Percentiles rank a stretch among this genome's conserved stretches.
Evolutionary conservation across 2,797 vertebrate species (phyloP).

Genomic region (Macrochelys suwanniensis): DNA sequence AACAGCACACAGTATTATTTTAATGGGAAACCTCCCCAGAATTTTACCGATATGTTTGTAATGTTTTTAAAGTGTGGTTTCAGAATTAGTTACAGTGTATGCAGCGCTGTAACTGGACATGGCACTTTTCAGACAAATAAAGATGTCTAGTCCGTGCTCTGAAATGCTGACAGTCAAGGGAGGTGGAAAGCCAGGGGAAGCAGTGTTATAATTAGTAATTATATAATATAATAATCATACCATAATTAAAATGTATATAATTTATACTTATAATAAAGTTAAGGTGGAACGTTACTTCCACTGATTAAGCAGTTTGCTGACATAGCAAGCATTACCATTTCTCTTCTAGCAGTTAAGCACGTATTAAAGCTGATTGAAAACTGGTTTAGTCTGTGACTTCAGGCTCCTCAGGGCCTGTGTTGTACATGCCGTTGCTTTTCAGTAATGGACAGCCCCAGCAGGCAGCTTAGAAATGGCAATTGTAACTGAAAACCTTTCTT

Average conservation of each 20-base stretch:
- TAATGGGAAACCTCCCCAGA: not conserved
- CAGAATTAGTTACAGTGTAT: not conserved
- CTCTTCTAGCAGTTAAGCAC: not conserved
- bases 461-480: not conserved
- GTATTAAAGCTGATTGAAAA: not conserved
- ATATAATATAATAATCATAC: not conserved
- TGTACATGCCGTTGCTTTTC: not conserved
- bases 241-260: not conserved
- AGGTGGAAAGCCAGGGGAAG: not conserved
- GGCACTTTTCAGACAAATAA: not conserved
- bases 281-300: not conserved
- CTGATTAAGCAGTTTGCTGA: not conserved
- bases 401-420: accelerated
- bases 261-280: not conserved
- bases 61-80: not conserved
- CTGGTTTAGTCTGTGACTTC: not conserved
- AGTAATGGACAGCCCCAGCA: not conserved
- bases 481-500: not conserved
- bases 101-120: not conserved
- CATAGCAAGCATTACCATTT: not conserved
- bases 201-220: not conserved
- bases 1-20: not conserved
- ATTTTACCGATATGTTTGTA: not conserved
- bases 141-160: not conserved
- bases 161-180: not conserved